A percentile compares a stretch with the other conserved stretches of the same genome.
Evolutionary conservation across 2,113 vertebrate genomes (phyloP).

Genomic region (Tylochromis polylepis): DNA sequence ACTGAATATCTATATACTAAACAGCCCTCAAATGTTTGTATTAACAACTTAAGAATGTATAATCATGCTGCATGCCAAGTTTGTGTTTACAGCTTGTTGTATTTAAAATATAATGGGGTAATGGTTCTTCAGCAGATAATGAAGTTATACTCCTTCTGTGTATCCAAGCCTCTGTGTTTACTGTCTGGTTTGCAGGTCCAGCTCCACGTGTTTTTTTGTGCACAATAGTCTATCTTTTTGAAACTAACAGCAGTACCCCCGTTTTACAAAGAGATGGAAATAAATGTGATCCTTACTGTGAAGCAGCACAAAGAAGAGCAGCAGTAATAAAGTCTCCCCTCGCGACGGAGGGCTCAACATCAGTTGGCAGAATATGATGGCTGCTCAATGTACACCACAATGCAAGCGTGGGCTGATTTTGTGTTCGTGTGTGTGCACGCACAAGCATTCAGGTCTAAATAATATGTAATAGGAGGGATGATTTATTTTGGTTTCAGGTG

Average conservation of each 20-base stretch:
- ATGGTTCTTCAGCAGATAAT: background rate
- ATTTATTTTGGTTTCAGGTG: background rate
- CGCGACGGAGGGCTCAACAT: background rate
- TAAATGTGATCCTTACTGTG: background rate
- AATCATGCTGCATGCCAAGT: accelerated
- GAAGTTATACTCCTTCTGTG: background rate
- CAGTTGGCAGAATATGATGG: background rate
- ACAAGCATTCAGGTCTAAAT: background rate
- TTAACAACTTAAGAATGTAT: background rate
- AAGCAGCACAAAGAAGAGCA: background rate
- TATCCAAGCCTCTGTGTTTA: background rate
- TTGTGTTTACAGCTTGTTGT: background rate
- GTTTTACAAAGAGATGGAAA: background rate
- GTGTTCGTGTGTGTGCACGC: background rate
- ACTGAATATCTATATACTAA: background rate
- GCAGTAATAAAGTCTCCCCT: background rate
- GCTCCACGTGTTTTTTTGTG: background rate
- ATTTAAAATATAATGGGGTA: background rate
- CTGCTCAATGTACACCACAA: background rate
- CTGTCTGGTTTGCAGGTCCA: background rate
- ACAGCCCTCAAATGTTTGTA: background rate
- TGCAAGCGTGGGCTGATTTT: background rate
- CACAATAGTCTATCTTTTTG: background rate
- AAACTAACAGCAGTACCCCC: background rate
- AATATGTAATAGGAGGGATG: background rate